A percentile compares a stretch with the other conserved stretches of the same genome.
Conservation (phyloP, 2,888 invertebrate genomes). For the Micropterix aruncella region DNA sequence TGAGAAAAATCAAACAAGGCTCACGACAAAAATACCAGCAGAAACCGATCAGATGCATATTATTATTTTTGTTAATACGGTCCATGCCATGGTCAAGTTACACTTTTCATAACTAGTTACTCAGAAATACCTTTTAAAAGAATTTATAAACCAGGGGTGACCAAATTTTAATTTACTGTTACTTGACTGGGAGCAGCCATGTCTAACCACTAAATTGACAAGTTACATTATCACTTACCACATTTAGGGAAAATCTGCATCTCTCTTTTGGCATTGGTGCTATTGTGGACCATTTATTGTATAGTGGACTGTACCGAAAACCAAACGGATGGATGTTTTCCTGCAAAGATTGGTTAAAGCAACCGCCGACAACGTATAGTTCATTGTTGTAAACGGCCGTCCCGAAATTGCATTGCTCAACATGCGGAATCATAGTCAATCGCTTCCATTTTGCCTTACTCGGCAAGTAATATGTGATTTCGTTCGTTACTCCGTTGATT, state of each 20-base stretch:
- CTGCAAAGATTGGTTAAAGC: conserved; percentile 51
- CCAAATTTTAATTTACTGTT: too few relatives aligned
- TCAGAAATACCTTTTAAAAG: too few relatives aligned
- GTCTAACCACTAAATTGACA: too few relatives aligned
- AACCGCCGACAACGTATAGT: conserved; percentile 56
- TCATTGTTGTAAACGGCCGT: conserved; percentile 52
- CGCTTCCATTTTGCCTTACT: conserved; percentile 45
- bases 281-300: conserved; percentile 51
- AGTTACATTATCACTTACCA: conserved; percentile 27
- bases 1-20: too few relatives aligned
- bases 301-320: conserved; percentile 46
- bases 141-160: too few relatives aligned
- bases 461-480: conserved; percentile 48
- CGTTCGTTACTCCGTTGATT: conserved; percentile 49
- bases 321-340: conserved; percentile 63
- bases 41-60: too few relatives aligned
- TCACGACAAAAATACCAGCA: too few relatives aligned
- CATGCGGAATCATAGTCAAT: conserved; percentile 54
- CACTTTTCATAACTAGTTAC: too few relatives aligned
- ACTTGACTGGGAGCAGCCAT: too few relatives aligned
- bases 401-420: conserved; percentile 61
- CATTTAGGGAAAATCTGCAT: conserved; percentile 50
- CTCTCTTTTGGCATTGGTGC: conserved; percentile 50
- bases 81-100: too few relatives aligned
- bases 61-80: too few relatives aligned